Conservation (phyloP, 2,797 vertebrate genomes). For the Myotis daubentonii region DNA sequence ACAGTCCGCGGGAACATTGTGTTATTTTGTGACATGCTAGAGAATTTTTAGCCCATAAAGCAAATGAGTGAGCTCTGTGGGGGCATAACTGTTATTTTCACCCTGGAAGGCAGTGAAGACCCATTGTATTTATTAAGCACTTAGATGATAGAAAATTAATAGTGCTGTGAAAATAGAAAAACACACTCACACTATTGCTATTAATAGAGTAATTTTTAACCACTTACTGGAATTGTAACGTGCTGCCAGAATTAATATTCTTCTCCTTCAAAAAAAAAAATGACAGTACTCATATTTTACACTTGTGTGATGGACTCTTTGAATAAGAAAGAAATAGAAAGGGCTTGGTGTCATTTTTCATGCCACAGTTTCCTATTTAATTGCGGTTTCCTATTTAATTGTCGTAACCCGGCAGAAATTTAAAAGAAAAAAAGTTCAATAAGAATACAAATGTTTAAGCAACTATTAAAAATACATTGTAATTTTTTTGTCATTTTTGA, state of each 20-base stretch:
- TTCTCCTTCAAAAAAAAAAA: conserved; percentile 34
- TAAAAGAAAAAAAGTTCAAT: conserved; percentile 69
- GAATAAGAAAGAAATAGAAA: conserved; percentile 72
- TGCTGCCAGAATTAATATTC: conserved; percentile 66
- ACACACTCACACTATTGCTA: conserved; percentile 41
- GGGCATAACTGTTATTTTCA: conserved; percentile 64
- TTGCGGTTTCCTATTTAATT: background rate
- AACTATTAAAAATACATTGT: background rate
- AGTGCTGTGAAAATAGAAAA: conserved; percentile 68
- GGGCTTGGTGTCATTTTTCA: conserved; percentile 76
- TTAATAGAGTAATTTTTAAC: conserved; percentile 55
- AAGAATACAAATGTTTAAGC: conserved; percentile 80
- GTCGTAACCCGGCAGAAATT: conserved; percentile 71
- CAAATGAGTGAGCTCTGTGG: conserved; percentile 58
- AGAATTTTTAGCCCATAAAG: conserved; percentile 66
- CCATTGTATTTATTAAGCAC: conserved; percentile 71
- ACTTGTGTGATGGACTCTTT: conserved; percentile 25
- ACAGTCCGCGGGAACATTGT: conserved; percentile 63
- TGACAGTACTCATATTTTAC: conserved; percentile 30
- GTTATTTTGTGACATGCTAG: conserved; percentile 62
- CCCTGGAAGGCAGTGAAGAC: conserved; percentile 58
- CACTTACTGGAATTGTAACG: conserved; percentile 67
- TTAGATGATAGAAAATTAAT: conserved; percentile 67
- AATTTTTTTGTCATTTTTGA: conserved; percentile 45
- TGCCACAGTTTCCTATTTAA: conserved; percentile 77